phyloP scores from a whole-genome alignment of 2,113 vertebrate species.

The Macaca mulatta region DNA sequence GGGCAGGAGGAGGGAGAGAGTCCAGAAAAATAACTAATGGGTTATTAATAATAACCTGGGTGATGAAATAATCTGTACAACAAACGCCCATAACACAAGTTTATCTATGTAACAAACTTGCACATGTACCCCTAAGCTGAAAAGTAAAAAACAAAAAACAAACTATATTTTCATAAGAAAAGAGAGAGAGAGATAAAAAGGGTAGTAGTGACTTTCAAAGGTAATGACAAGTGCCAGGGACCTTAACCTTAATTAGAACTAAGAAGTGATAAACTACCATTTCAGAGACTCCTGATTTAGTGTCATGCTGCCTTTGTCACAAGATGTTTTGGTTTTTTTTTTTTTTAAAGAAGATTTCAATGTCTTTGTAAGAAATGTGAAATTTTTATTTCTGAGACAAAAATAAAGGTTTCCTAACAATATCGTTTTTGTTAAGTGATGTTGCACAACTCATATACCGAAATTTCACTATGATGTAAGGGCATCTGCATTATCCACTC shows the following conservation, averaged over 20 bases:
- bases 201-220: not conserved
- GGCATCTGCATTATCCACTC: not conserved
- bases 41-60: too few species aligned
- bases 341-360: not conserved
- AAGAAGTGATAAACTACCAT: not conserved
- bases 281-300: not conserved
- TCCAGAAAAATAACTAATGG: too few species aligned
- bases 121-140: too few species aligned
- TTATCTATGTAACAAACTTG: too few species aligned
- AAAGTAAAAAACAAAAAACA: too few species aligned
- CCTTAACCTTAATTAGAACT: not conserved
- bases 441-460: not conserved
- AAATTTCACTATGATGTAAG: not conserved
- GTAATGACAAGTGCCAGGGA: not conserved
- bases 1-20: too few species aligned
- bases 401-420: not conserved
- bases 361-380: not conserved
- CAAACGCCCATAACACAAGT: too few species aligned
- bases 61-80: too few species aligned
- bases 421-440: accelerated
- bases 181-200: not conserved
- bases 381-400: not conserved
- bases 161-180: too few species aligned
- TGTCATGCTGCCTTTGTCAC: not conserved
- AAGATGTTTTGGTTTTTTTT: not conserved